A percentile compares a stretch with the other conserved stretches of the same genome.
Evolutionary conservation across 1,140 invertebrate species (phyloP).

Genomic region (Papilio polyxenes): DNA sequence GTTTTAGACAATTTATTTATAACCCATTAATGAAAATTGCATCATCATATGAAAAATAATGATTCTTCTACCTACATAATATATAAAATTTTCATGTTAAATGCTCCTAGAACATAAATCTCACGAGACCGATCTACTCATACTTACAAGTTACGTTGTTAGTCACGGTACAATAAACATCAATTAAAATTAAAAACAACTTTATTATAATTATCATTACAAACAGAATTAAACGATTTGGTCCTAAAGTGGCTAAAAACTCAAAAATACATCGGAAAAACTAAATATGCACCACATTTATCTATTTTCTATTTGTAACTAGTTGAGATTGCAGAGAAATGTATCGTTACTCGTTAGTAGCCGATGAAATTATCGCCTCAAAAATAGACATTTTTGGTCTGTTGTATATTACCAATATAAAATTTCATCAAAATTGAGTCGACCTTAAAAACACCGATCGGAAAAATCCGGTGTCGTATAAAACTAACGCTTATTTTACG

Average conservation of each 20-base stretch:
- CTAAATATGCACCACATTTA: slow-evolving; percentile 32
- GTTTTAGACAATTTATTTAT: slow-evolving; percentile 69
- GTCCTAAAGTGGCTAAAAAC: slow-evolving; percentile 67
- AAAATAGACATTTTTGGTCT: slow-evolving; percentile 45
- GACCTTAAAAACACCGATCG: slow-evolving; percentile 21
- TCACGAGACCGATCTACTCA: slow-evolving; percentile 66
- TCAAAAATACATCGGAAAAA: slow-evolving; percentile 44
- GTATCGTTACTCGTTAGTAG: slow-evolving; percentile 17
- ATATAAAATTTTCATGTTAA: slow-evolving; percentile 75
- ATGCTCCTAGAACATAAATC: slow-evolving; percentile 78
- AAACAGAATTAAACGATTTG: slow-evolving; percentile 73
- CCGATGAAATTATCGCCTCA: slow-evolving; percentile 39
- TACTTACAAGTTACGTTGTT: slow-evolving; percentile 67
- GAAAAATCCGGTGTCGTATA: slow-evolving; percentile 46
- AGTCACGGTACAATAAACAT: slow-evolving; percentile 73
- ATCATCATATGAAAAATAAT: slow-evolving; percentile 79
- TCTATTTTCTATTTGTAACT: neutral
- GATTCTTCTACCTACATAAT: slow-evolving; percentile 76
- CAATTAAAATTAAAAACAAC: slow-evolving; percentile 76
- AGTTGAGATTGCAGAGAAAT: slow-evolving; percentile 29
- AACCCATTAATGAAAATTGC: slow-evolving; percentile 76
- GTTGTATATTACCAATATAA: slow-evolving; percentile 39
- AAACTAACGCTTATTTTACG: slow-evolving; percentile 41
- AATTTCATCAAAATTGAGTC: slow-evolving; percentile 51
- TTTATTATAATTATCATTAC: slow-evolving; percentile 63